Evolutionary conservation across 2,113 vertebrate species (phyloP), one percentile per base, ranked within the genome.

Genomic region (Sminthopsis crassicaudata): DNA sequence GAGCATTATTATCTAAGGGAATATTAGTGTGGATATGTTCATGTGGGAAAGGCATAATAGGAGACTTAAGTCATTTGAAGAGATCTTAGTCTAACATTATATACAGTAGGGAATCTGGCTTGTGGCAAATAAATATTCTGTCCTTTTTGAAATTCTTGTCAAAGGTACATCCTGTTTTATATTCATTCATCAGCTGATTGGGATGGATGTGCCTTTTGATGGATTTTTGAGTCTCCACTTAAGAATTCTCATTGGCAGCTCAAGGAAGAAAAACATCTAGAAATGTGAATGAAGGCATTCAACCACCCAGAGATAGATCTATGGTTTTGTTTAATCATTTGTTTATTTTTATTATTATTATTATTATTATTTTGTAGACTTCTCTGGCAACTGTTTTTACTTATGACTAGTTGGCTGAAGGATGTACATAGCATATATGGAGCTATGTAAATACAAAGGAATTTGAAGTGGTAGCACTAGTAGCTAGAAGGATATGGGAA

Each of bases 181-280:
- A 3, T 94, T 51, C n/a, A 84, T 7, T 84, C 23, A n/a, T 52
- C 90, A 88, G 46, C 11, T 3, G 10, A 84, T 91, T 76, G 89
- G 94, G 94, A 42, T 52, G 94, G 94, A 42, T 52, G 36, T 25
- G 27, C 42, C 67, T 42, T 19, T 42, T 84, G 88, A 30, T 53
- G 36, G 42, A 76, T 2, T 4, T 57, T 91, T 11, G 84, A 91
- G 48, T 22, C 91, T 46, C 46, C 14, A 36, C 42, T 50, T 92
- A 8, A 52, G 26, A 88, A 94, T 94, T 94, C 92, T 94, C 22
- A 90, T 89, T 94, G 95, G 92, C 53, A 42, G 53, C 76, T 25
- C 46, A 26, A 27, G 55, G 25, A 8, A 2, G 25, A 25, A 2
- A 8, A 27, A 1, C 16, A 16, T 76, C 67, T 76, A n/a, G 36